phyloP scores from a whole-genome alignment of 30 jellyfish, hydroid and myxozoan species.

The Hydractinia echinata region DNA sequence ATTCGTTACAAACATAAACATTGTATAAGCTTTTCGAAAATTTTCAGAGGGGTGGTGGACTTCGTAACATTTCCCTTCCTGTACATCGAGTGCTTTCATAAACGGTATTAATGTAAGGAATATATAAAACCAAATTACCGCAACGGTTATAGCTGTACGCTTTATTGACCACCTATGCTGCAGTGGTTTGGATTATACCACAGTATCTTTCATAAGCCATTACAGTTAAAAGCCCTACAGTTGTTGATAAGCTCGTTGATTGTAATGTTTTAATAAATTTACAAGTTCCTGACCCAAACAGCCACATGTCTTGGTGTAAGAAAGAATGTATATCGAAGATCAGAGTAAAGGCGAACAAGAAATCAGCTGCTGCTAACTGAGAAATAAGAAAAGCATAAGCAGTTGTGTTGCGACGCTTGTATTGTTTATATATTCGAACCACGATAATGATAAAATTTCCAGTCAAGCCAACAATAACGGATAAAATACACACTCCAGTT shows the following conservation, averaged over 20 bases:
- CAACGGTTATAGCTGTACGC: not conserved
- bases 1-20: conserved; percentile 24
- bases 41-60: conserved; percentile 21
- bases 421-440: conserved; percentile 26
- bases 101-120: conserved; percentile 20
- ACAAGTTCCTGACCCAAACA: conserved; percentile 21
- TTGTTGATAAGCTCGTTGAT: conserved; percentile 29
- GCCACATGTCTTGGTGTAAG: conserved; percentile 6
- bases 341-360: conserved; percentile 31
- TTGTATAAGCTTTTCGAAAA: conserved; percentile 24
- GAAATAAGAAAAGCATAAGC: conserved; percentile 32
- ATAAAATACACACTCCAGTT: conserved; percentile 13
- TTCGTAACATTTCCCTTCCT: conserved; percentile 17
- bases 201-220: conserved; percentile 36
- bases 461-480: conserved; percentile 27
- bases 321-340: conserved; percentile 19
- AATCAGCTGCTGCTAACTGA: conserved; percentile 36
- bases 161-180: conserved; percentile 32
- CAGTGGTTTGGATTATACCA: conserved; percentile 30
- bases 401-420: conserved; percentile 21
- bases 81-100: conserved; percentile 7
- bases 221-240: conserved; percentile 11
- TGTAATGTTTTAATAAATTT: conserved; percentile 12
- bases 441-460: conserved; percentile 26
- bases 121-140: conserved; percentile 17